Conservation (phyloP, 2,113 vertebrate genomes). For the Cyphomyrus plagiostoma region DNA sequence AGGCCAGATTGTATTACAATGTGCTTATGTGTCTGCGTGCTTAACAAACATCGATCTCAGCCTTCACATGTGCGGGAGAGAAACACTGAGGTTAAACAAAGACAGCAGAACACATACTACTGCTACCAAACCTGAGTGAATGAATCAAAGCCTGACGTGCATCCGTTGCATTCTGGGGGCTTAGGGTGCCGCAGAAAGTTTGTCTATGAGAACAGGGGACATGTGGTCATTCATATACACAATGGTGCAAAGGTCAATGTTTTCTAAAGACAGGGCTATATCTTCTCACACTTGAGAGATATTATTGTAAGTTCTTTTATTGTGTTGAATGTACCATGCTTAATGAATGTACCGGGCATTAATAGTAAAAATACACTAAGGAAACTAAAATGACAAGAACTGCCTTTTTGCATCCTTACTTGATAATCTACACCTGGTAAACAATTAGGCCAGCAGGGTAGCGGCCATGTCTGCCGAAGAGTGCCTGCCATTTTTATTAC, state of each 20-base stretch:
- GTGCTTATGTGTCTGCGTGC: neutral
- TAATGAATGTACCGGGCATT: neutral
- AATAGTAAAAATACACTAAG: neutral
- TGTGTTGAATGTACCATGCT: neutral
- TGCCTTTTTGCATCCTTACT: neutral
- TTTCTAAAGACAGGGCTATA: neutral
- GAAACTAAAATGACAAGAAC: neutral
- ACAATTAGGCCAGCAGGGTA: neutral
- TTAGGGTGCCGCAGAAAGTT: neutral
- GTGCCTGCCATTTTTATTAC: constrained; percentile 7
- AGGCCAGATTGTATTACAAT: neutral
- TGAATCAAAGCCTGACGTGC: neutral
- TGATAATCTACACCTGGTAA: neutral
- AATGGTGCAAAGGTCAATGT: neutral
- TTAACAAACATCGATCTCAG: neutral
- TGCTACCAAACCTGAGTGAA: neutral
- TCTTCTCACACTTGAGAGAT: neutral
- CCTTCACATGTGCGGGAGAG: neutral
- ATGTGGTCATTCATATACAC: neutral
- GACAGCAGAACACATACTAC: neutral
- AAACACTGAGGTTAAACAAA: neutral
- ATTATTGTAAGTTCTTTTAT: neutral
- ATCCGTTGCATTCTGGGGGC: neutral
- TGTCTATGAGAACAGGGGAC: neutral
- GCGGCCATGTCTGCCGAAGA: neutral